phyloP scores from a whole-genome alignment of 2,888 invertebrate genomes.

The Brenthis daphne region DNA sequence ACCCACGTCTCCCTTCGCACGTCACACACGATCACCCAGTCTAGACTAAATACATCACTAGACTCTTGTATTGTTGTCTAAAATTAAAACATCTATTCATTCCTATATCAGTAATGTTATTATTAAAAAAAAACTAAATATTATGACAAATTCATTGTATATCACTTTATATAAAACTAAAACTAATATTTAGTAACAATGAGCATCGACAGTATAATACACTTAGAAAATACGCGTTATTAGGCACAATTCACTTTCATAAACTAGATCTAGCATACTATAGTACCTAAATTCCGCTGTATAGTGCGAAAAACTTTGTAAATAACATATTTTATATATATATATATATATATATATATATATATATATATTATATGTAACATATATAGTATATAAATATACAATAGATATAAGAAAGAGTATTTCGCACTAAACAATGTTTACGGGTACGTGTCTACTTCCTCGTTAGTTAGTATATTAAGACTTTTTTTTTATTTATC shows the following conservation, averaged over 20 bases:
- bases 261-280: conserved; percentile 76
- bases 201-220: conserved; percentile 36
- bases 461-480: conserved; percentile 25
- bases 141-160: conserved; percentile 23
- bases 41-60: no score
- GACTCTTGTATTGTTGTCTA: no score
- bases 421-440: conserved; percentile 28
- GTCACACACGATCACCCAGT: no score
- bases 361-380: not conserved
- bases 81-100: no score
- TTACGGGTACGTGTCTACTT: conserved; percentile 31
- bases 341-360: not conserved
- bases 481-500: conserved; percentile 18
- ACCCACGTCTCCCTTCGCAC: no score
- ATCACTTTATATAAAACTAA: conserved; percentile 15
- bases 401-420: conserved; percentile 6
- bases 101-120: no score
- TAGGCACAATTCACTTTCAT: conserved; percentile 77
- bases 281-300: conserved; percentile 50
- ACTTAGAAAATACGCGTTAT: conserved; percentile 53
- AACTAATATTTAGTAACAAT: conserved; percentile 28
- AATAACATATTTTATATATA: not conserved
- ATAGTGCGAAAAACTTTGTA: conserved; percentile 48
- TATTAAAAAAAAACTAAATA: not conserved
- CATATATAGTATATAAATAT: conserved; percentile 2